A percentile compares a stretch with the other conserved stretches of the same genome.
phyloP scores from a whole-genome alignment of 2,797 vertebrate genomes.

The Petrocephalus sullivani region DNA sequence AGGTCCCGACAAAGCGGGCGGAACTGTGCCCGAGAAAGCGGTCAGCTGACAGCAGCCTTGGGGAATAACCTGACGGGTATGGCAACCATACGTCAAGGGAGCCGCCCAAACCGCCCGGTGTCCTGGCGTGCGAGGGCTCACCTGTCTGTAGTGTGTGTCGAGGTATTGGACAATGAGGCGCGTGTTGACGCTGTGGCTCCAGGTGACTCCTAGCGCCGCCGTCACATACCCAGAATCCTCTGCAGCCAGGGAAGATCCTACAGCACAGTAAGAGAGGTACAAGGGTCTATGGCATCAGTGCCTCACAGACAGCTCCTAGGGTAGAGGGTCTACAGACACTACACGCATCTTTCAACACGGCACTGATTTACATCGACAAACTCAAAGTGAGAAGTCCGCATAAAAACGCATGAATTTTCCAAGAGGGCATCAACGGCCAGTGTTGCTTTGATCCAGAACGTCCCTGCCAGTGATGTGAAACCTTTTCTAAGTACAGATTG shows the following conservation, averaged over 20 bases:
- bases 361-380: not conserved
- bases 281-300: not conserved
- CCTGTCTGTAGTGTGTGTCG: slow-evolving; percentile 60
- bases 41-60: not conserved
- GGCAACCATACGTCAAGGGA: not conserved
- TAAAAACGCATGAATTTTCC: not conserved
- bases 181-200: slow-evolving; percentile 75
- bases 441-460: not conserved
- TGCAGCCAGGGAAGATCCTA: slow-evolving; percentile 48
- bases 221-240: slow-evolving; percentile 56
- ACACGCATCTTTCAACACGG: not conserved
- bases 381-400: not conserved
- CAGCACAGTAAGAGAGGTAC: not conserved
- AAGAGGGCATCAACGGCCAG: not conserved
- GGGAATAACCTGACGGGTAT: not conserved
- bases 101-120: not conserved
- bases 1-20: not conserved
- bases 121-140: slow-evolving; percentile 39
- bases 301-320: not conserved
- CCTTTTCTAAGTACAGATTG: not conserved
- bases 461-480: not conserved
- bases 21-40: not conserved
- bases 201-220: slow-evolving; percentile 72
- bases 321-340: not conserved
- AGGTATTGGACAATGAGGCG: slow-evolving; percentile 68